These are phyloP conservation scores for Helleia helle DNA, from an alignment of 2,888 invertebrate species.

Conservation along the genomic window DNA sequence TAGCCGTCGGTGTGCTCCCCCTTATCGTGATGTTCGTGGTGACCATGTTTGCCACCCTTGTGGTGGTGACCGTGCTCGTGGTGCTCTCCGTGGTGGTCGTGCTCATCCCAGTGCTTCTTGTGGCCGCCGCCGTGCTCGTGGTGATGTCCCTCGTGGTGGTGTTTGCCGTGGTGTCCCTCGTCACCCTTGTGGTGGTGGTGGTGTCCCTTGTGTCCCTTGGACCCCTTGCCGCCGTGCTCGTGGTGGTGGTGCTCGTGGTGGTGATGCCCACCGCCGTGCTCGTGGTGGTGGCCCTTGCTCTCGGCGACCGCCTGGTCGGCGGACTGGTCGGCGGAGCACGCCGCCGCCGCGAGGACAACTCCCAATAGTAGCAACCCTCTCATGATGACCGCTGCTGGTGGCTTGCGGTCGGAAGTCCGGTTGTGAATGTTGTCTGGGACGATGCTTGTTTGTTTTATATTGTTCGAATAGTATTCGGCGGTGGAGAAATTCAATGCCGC, in stretches of 20 bases:
- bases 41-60: constrained; percentile 86
- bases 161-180: constrained; percentile 83
- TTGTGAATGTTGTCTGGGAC: constrained; percentile 52
- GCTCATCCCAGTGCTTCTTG: constrained; percentile 85
- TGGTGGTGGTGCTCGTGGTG: constrained; percentile 79
- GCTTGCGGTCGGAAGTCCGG: constrained; percentile 50
- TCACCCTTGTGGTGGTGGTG: constrained; percentile 86
- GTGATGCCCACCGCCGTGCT: constrained; percentile 78
- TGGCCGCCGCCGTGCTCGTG: constrained; percentile 84
- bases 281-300: constrained; percentile 64
- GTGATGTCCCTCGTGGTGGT: constrained; percentile 82
- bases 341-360: constrained; percentile 47
- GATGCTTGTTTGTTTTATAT: constrained; percentile 58
- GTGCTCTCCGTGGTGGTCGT: constrained; percentile 82
- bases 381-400: constrained; percentile 33
- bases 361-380: constrained; percentile 48
- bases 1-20: constrained; percentile 86
- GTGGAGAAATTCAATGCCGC: constrained; percentile 60
- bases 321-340: constrained; percentile 40
- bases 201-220: constrained; percentile 83
- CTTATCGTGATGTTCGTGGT: constrained; percentile 88
- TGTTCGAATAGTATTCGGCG: constrained; percentile 35
- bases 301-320: constrained; percentile 63
- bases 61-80: constrained; percentile 85
- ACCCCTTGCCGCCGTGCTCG: constrained; percentile 81